Evolutionary conservation across 2,888 invertebrate species (phyloP), one percentile per base, ranked within the genome.

Genomic region (Tetramorium bicarinatum): DNA sequence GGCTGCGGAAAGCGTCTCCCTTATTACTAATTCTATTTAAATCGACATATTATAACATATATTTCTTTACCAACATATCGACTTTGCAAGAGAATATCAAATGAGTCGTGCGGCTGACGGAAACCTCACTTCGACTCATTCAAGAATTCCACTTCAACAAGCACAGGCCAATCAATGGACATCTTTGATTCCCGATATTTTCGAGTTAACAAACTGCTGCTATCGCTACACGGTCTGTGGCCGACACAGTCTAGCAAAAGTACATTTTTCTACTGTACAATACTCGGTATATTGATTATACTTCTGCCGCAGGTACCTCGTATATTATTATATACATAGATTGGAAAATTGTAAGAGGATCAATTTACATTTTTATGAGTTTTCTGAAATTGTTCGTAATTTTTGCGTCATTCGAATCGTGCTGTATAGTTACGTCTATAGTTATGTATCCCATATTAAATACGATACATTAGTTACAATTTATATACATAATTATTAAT

Each of bases 11-110:
- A 15, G 25, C 34, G 66, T 38, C 21, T 7, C 18, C 18, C 13
- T 41, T 25, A 76, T 76, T 66, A 76, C 4, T n/a, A 25, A 76
- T 76, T 76, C 76, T 3, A 21, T 66, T 76, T 67, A 52, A 67
- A 66, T 62, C 34, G 13, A 9, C 15, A 64, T 21, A 15, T 64
- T 64, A 41, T 18, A 47, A 52, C 25, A 9, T 66, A 38, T 52
- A 49, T 25, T 76, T 34, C 62, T 66, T 76, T 49, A 15, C 34
- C 13, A 38, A 64, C 25, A 18, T 34, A 34, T 41, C 25, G 76
- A 54, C 25, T 8, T 18, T 18, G 25, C 34, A 77, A 77, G 69
- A 18, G 76, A 77, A 67, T 77, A 69, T 18, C 6, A 25, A 77
- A 76, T 76, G 67, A 52, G 25, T n/a, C 21, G 2, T 2, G 25